These are phyloP conservation scores for Panorpa germanica DNA, from an alignment of 2,888 invertebrate species.

Conservation along the genomic window DNA sequence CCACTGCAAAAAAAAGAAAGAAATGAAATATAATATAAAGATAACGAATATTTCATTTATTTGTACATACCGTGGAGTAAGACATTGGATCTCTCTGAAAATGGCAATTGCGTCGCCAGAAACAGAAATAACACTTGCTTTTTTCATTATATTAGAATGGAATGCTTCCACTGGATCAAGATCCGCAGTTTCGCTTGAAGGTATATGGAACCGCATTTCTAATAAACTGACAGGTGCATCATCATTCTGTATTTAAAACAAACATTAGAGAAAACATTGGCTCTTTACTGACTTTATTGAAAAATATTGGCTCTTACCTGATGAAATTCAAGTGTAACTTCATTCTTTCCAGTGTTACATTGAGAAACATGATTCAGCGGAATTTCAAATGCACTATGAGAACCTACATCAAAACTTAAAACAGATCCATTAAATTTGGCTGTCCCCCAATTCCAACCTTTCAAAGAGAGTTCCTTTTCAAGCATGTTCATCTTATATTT, in stretches of 20 bases:
- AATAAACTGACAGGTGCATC: constrained; percentile 92
- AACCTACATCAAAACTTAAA: constrained; percentile 67
- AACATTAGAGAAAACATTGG: constrained; percentile 7
- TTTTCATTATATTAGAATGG: constrained; percentile 89
- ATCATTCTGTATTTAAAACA: constrained; percentile 76
- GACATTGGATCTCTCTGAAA: constrained; percentile 91
- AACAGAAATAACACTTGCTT: constrained; percentile 94
- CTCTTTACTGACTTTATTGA: neutral
- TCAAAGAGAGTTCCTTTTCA: constrained; percentile 81
- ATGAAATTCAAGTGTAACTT: constrained; percentile 95
- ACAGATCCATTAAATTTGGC: constrained; percentile 83
- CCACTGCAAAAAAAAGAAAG: constrained; percentile 14
- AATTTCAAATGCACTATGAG: constrained; percentile 82
- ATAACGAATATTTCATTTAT: constrained; percentile 3
- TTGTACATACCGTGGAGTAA: constrained; percentile 71
- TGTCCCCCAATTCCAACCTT: constrained; percentile 99
- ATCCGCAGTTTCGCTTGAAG: constrained; percentile 72
- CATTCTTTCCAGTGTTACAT: constrained; percentile 91
- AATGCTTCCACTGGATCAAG: constrained; percentile 93
- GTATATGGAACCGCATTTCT: constrained; percentile 97
- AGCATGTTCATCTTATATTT: constrained; percentile 74
- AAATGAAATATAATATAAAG: constrained; percentile 3
- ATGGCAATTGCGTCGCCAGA: constrained; percentile 96
- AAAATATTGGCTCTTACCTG: constrained; percentile 36
- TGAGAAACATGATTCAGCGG: constrained; percentile 92